Base-by-base conservation (phyloP, 2,113 vertebrate genomes). In the Notarius lentiginosus region DNA sequence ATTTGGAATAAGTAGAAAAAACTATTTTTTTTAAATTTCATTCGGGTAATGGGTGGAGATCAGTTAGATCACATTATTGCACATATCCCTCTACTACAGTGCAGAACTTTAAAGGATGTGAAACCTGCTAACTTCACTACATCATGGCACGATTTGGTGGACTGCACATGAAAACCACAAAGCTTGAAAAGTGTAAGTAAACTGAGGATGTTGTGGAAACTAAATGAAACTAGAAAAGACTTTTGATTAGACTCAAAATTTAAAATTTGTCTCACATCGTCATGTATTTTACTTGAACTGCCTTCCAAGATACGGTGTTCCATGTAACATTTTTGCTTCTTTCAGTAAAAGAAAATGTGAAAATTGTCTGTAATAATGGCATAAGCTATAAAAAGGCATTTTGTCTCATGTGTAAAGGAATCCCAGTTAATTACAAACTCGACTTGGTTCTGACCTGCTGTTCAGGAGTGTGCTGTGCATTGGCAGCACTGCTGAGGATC, bases 401-500 rank as follows among this genome's bases (percentile, higher is more conserved):
- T 17, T 75, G 15, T 76, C 14, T 20, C 1, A 9, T 49, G 80
- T 49, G 5, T 12, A 83, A 27, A 68, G 12, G 18, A 82, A 34
- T 22, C 2, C 56, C 5, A 9, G 14, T 82, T 82, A 30, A 60
- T 34, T 5, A 41, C 30, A 81, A 58, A 22, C 30, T 41, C 24
- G 8, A 81, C 20, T 81, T n/a, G 8, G 55, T 14, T 95, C 96
- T 96, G 89, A 99, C 98, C 90, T 95, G 93, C 93, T 97, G 97
- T 87, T 99, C 97, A 56, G 96, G 94, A 92, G 94, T 97, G 90
- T 96, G 97, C 0, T 97, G 93, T 47, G 95, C 95, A 90, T 95
- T 96, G 65, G 97, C 92, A 91, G 97, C 96, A 88, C 96, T 97
- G 91, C 98, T 99, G 84, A 99, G 95, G 91, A 99, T 97, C 98